A percentile compares a stretch with the other conserved stretches of the same genome.
Conservation (phyloP, 2,888 invertebrate genomes). For the Tetrapedia diversipes region DNA sequence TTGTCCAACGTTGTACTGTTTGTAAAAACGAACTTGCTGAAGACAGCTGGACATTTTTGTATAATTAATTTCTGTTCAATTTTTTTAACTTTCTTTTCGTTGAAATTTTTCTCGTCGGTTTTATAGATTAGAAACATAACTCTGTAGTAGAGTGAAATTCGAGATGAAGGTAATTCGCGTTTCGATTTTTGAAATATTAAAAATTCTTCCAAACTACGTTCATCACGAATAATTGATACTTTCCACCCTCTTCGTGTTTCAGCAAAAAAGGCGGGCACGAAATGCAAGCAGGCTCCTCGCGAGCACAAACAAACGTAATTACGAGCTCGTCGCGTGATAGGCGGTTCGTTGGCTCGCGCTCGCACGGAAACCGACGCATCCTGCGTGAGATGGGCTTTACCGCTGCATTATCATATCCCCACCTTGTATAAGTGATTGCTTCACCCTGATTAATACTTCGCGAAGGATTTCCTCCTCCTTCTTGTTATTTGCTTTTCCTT, state of each 20-base stretch:
- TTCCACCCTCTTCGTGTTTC: too few relatives aligned
- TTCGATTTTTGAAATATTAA: neutral
- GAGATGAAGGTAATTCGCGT: neutral
- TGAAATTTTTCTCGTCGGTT: too few relatives aligned
- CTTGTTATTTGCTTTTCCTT: neutral
- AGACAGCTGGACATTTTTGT: too few relatives aligned
- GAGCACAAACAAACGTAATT: constrained; percentile 11
- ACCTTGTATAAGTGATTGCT: too few relatives aligned
- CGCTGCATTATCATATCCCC: too few relatives aligned
- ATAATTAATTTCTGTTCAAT: too few relatives aligned
- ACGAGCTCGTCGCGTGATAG: neutral
- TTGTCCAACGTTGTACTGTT: too few relatives aligned
- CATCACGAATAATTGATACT: neutral
- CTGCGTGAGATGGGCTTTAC: neutral
- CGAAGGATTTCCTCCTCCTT: neutral
- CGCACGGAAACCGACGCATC: neutral
- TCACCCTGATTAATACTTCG: neutral
- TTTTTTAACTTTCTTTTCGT: neutral
- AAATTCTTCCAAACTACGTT: neutral
- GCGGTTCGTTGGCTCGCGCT: constrained; percentile 11
- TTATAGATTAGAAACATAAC: too few relatives aligned
- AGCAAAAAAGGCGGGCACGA: neutral
- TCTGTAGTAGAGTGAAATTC: neutral
- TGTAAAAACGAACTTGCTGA: too few relatives aligned
- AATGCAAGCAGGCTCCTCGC: neutral